These are phyloP conservation scores for Eustalomyia histrio DNA, from an alignment of 2,888 invertebrate genomes.

Conservation along the genomic window DNA sequence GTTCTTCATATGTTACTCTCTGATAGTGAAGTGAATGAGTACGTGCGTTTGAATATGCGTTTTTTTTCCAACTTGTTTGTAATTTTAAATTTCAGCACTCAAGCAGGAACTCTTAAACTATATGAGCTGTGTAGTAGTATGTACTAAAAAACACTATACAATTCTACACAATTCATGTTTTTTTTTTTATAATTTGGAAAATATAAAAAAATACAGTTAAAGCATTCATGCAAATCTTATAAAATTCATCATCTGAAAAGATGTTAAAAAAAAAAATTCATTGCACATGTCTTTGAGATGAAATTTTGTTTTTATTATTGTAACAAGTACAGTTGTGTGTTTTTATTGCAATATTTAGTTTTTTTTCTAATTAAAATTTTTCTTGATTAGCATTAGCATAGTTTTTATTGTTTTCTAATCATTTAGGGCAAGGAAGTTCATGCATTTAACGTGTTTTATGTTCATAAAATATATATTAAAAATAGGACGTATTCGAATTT, in stretches of 20 bases:
- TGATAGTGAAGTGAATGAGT: constrained; percentile 23
- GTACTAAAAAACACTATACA: constrained; percentile 9
- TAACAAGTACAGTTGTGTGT: constrained; percentile 48
- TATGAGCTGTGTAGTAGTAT: constrained; percentile 59
- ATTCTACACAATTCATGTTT: constrained; percentile 24
- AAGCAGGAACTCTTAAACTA: constrained; percentile 58
- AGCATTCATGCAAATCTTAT: constrained; percentile 58
- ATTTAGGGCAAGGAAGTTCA: no score
- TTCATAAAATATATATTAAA: no score
- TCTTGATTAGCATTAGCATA: constrained; percentile 10
- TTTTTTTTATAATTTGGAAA: constrained; percentile 14
- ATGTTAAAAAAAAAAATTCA: constrained; percentile 16
- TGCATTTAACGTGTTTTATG: no score
- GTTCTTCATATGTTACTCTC: no score
- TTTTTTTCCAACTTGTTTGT: constrained; percentile 30
- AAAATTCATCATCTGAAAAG: constrained; percentile 28
- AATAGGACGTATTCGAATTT: no score
- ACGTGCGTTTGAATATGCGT: constrained; percentile 26
- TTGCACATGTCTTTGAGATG: constrained; percentile 46
- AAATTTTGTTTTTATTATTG: constrained; percentile 17
- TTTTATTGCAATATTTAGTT: constrained; percentile 5
- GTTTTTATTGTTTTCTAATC: constrained; percentile 12
- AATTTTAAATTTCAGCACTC: constrained; percentile 54
- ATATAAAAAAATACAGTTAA: constrained; percentile 37
- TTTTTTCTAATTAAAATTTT: constrained; percentile 13